Base-by-base conservation (phyloP, 1,140 invertebrate genomes). In the Pinna nobilis region DNA sequence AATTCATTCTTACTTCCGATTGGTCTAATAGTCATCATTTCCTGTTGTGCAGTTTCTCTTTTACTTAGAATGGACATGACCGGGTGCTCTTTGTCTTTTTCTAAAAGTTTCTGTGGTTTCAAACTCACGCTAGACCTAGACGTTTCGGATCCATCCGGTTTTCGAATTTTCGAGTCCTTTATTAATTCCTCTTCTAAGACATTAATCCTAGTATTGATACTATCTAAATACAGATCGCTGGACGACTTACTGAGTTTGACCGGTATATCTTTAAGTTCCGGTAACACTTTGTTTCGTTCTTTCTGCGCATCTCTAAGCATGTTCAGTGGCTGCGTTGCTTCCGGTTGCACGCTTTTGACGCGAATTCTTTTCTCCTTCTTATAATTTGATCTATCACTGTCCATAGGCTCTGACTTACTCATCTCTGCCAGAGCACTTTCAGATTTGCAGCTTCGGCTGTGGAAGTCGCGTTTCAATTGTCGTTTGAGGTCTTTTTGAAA, bases 151-250 rank as follows among this genome's bases (percentile, higher is more conserved):
- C 74, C 68, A 4, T 60, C 66, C 18, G 53, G 25, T 68, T 80
- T 82, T 28, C 70, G 66, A 37, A 78, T 51, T 65, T 67, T 81
- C 0, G 77, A 61, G 71, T 85, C 82, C 20, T 69, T 67, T 35
- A 76, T 74, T 15, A 85, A 74, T 78, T 83, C 78, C 33, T 80
- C 61, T 51, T 85, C 82, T 51, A 85, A 65, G 18, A 65, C 78
- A 70, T 47, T 79, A 41, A 85, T 74, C 39, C 75, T 70, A 2
- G 75, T 61, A n/a, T 76, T 70, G 35, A 85, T 77, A 55, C 81
- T 85, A 61, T 85, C 83, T 33, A 85, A 78, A 35, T 80, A 79
- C n/a, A 81, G 39, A 28, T 85, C 83, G 74, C 74, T 80, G 15
- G 74, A 65, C 37, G 78, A 72, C 64, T 82, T 80, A 35, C 70